Base-by-base conservation (phyloP, 1,140 invertebrate species). In the Zaprionus taronus region DNA sequence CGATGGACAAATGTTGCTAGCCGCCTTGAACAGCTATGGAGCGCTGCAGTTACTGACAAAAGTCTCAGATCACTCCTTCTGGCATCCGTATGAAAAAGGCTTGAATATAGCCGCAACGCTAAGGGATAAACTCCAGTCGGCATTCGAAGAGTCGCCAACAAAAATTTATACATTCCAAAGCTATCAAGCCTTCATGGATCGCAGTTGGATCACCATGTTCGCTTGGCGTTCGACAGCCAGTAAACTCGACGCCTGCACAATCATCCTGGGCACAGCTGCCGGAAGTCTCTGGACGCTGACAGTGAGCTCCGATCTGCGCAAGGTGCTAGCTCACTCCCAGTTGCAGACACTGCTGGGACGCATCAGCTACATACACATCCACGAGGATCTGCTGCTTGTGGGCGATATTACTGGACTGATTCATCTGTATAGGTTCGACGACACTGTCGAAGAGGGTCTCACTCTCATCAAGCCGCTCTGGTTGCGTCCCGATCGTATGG, bases 161-260 rank as follows among this genome's bases (percentile, higher is more conserved):
- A 34, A 34, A 7, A 85, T 90, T 5, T 47, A 51, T 22, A 72
- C 20, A 9, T 89, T 90, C 36, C 9, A 22, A 15, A 60, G 71
- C 1, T 89, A 67, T 60, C 70, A 90, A 22, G 57, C 57, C 0
- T 71, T 26, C 1, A 56, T 90, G 7, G 71, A 90, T 71, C 86
- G 77, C 55, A 62, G 66, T 26, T 90, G 85, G 85, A 90, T 90
- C 17, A 91, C 90, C 0, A 79, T 79, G 72, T 81, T 86, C 41
- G 65, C 53, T 5, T 91, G 85, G 90, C 47, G 77, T n/a, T 1
- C 65, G 47, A 4, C 4, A 22, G 4, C 9, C n/a, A 51, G 41
- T 17, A 9, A 47, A 47, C 6, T 3, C n/a, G 41, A 47, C n/a
- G 5, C 7, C 64, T 91, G 11, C 24, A 2, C 17, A 7, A 47